Base-by-base conservation (phyloP, 23 tunicate species). In the Trididemnum miniatum region DNA sequence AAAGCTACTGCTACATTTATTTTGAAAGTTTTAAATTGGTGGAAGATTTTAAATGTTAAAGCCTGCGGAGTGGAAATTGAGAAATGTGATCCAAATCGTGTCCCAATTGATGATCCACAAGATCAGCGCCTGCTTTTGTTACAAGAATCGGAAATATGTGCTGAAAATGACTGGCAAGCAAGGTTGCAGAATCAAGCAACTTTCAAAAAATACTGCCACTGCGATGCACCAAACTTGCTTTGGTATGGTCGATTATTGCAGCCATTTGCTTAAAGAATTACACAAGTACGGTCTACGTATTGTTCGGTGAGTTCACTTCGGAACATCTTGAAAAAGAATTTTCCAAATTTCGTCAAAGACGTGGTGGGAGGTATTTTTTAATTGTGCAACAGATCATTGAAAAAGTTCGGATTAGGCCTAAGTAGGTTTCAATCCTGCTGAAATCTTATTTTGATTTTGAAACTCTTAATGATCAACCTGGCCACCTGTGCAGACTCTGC, bases 1-100 rank as follows among this genome's bases (percentile, higher is more conserved):
- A 38, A 73, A 39, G 79, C 20, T 24, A 73, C 59, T 38, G 59
- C 79, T 38, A 59, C 27, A 12, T 73, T 73, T 67, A 69, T 69
- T 32, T 2, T 37, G 3, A 37, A 22, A 38, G 79, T 39, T 9
- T n/a, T 73, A 3, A 73, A 5, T 22, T 73, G 57, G 79, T 73
- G 59, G 59, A 73, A 73, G 20, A 73, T 73, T 20, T 20, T 73
- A 39, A 73, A 39, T 39, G 59, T 73, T 2, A 73, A 73, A 73
- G 30, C 59, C 3, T 26, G 5, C 5, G 7, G 24, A 2, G 31
- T 7, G 2, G 79, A 37, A 9, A 9, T 24, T 22, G 4, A 26
- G 12, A 29, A 38, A 20, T 37, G 24, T 20, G 79, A 73, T 9
- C 31, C 27, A 15, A 9, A 37, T 5, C 57, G 20, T 37, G 79